These are phyloP conservation scores for Dichetophora obliterata DNA, from an alignment of 2,888 invertebrate species.

Conservation along the genomic window DNA sequence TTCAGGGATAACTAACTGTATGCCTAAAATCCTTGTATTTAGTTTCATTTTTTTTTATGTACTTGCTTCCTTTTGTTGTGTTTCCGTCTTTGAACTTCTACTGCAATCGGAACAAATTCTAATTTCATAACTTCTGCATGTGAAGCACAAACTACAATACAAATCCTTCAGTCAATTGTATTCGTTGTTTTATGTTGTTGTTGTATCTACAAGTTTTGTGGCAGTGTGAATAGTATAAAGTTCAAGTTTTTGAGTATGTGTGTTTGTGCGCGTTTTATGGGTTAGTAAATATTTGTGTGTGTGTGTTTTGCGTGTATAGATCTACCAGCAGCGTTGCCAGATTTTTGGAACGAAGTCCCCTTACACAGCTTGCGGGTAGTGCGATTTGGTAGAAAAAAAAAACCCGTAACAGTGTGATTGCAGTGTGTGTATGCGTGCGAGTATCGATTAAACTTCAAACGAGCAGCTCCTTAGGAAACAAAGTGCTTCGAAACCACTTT, in stretches of 20 bases:
- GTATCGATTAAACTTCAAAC: too few species aligned
- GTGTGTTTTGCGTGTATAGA: background rate
- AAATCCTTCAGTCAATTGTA: slow-evolving; percentile 22
- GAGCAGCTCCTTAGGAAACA: too few species aligned
- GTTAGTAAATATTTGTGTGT: background rate
- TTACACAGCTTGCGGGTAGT: too few species aligned
- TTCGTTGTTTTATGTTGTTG: background rate
- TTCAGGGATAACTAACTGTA: background rate
- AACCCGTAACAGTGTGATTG: too few species aligned
- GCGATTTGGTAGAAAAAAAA: too few species aligned
- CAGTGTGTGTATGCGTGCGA: too few species aligned
- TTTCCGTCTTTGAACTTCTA: background rate
- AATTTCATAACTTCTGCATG: slow-evolving; percentile 28
- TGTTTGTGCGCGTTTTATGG: background rate
- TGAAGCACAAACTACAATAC: slow-evolving; percentile 7
- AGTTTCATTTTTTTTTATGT: too few species aligned
- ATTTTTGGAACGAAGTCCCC: too few species aligned
- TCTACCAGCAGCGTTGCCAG: too few species aligned
- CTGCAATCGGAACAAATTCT: slow-evolving; percentile 23
- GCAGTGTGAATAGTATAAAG: background rate
- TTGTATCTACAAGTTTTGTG: background rate
- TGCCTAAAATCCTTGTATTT: too few species aligned
- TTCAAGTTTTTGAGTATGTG: background rate
- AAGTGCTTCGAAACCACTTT: too few species aligned
- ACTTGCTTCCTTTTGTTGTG: too few species aligned